These are phyloP conservation scores for Paracyclopina nana DNA, from an alignment of 1,140 invertebrate genomes.

Conservation along the genomic window DNA sequence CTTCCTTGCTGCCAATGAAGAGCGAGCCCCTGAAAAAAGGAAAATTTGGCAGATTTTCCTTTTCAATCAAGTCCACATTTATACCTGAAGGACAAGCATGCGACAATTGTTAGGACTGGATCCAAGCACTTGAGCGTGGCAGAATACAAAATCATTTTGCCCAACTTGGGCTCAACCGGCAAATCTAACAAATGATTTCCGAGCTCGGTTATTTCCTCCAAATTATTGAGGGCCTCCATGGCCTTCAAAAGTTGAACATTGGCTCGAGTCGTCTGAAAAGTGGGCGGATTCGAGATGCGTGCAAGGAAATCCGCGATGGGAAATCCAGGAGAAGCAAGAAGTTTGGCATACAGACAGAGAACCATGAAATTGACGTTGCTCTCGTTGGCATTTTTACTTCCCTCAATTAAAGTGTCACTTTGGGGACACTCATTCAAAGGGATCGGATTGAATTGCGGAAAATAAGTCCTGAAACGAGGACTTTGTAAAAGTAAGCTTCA, in stretches of 20 bases:
- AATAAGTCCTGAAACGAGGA: too few relatives aligned
- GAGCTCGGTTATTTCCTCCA: constrained; percentile 64
- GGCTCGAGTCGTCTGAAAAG: constrained; percentile 15
- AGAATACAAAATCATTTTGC: constrained; percentile 75
- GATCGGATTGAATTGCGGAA: too few relatives aligned
- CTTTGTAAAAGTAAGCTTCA: too few relatives aligned
- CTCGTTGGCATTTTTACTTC: too few relatives aligned
- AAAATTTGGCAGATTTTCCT: constrained; percentile 17
- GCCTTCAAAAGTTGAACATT: constrained; percentile 31
- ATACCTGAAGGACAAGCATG: constrained; percentile 56
- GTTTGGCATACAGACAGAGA: constrained; percentile 73
- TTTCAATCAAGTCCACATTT: constrained; percentile 26
- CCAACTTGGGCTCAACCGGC: constrained; percentile 69
- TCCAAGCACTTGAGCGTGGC: constrained; percentile 81
- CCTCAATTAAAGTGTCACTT: too few relatives aligned
- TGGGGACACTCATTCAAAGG: too few relatives aligned
- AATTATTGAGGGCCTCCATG: constrained; percentile 58
- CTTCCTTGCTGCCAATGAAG: constrained; percentile 37
- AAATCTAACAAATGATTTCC: constrained; percentile 69
- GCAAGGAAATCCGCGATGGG: constrained; percentile 60
- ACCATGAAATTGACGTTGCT: too few relatives aligned
- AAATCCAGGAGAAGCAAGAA: constrained; percentile 50
- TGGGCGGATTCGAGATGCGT: constrained; percentile 60
- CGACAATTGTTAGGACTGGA: constrained; percentile 78
- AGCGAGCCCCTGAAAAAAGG: constrained; percentile 47